Percentiles rank a stretch among this genome's conserved stretches.
These are phyloP conservation scores for Xenopus petersii DNA, from an alignment of 2,797 vertebrate species.

Conservation along the genomic window DNA sequence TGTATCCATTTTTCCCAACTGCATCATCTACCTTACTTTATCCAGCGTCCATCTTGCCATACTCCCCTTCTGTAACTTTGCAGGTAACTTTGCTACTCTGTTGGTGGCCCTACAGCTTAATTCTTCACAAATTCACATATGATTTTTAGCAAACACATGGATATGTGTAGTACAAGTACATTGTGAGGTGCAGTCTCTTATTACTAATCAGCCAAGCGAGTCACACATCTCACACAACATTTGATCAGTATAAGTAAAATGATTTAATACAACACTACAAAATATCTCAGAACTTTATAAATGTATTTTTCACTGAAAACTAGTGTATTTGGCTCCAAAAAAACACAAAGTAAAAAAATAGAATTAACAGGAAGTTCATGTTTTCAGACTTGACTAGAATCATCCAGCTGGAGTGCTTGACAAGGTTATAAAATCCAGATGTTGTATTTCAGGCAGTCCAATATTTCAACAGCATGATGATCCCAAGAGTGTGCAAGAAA, in stretches of 20 bases:
- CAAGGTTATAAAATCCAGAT: constrained; percentile 45
- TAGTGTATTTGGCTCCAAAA: constrained; percentile 23
- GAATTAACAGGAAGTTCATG: constrained; percentile 40
- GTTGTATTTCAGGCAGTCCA: constrained; percentile 23
- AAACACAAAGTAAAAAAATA: constrained; percentile 4
- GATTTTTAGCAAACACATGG: too few relatives aligned
- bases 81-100: too few relatives aligned
- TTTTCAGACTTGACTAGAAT: constrained; percentile 22
- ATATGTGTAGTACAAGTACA: too few relatives aligned
- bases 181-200: too few relatives aligned
- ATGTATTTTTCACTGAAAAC: constrained; percentile 35
- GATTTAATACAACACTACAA: constrained; percentile 19
- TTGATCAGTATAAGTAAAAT: constrained; percentile 2
- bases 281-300: constrained; percentile 9
- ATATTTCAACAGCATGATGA: constrained; percentile 31
- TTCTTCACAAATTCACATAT: too few relatives aligned
- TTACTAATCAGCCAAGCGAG: too few relatives aligned
- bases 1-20: too few relatives aligned
- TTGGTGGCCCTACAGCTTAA: too few relatives aligned
- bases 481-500: constrained; percentile 30
- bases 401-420: constrained; percentile 43
- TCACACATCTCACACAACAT: background rate
- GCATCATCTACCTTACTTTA: too few relatives aligned
- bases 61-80: too few relatives aligned
- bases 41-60: too few relatives aligned